These are phyloP conservation scores for Parasteatoda lunata DNA, from an alignment of 2,888 invertebrate species.

Conservation along the genomic window DNA sequence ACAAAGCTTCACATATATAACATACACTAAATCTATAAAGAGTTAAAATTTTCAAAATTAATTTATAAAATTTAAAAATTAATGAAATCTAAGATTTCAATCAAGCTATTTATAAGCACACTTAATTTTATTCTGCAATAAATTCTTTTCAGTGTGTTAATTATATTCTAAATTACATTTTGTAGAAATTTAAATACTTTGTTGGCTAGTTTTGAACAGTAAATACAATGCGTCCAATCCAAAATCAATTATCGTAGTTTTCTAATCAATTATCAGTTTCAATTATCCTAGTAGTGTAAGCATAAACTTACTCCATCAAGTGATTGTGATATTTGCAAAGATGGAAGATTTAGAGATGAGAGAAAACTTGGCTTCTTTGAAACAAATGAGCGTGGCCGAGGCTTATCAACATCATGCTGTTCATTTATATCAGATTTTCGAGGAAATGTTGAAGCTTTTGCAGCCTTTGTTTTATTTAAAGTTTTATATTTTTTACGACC, in stretches of 20 bases:
- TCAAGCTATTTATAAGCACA: too few species aligned
- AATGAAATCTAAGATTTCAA: too few species aligned
- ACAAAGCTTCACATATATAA: too few species aligned
- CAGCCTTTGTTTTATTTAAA: neutral
- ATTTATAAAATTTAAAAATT: too few species aligned
- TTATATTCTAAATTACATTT: too few species aligned
- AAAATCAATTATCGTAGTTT: neutral
- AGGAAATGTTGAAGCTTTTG: conserved; percentile 41
- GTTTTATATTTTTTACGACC: conserved; percentile 23
- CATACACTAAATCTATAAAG: too few species aligned
- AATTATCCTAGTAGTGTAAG: neutral
- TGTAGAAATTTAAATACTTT: too few species aligned
- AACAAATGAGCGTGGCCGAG: conserved; percentile 15
- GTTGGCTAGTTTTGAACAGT: too few species aligned
- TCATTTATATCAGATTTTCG: conserved; percentile 1
- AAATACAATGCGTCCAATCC: too few species aligned
- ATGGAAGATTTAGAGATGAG: neutral
- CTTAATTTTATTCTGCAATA: too few species aligned
- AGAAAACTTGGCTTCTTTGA: conserved; percentile 17
- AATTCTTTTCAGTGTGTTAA: too few species aligned
- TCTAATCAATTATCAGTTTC: neutral
- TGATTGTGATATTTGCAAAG: neutral
- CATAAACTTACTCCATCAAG: neutral
- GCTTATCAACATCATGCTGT: neutral
- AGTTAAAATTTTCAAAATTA: too few species aligned